Evolutionary conservation across 2,797 vertebrate species (phyloP).

Genomic region (Hafferia zeledoni): DNA sequence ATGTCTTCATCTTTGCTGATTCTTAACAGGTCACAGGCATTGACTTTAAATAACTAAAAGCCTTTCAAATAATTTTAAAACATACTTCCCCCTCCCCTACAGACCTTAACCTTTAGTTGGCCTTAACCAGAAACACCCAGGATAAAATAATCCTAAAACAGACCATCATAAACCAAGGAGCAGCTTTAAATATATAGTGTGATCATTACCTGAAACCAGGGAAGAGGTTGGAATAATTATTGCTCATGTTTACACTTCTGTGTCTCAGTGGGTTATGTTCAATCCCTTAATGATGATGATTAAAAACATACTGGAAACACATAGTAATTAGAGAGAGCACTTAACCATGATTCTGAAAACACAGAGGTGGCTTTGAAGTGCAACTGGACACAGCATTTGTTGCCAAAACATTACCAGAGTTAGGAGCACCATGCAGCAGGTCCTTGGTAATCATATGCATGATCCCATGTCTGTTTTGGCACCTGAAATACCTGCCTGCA

Average conservation of each 20-base stretch:
- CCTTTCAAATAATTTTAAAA: conserved; percentile 38
- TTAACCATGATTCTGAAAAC: not conserved
- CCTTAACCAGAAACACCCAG: not conserved
- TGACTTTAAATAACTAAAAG: conserved; percentile 41
- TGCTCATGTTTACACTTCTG: conserved; percentile 18
- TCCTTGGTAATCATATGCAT: not conserved
- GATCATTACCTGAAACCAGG: conserved; percentile 25
- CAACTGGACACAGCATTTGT: not conserved
- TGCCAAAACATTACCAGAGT: not conserved
- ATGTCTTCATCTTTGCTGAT: conserved; percentile 42
- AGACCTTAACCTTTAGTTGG: conserved; percentile 6
- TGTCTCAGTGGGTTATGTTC: not conserved
- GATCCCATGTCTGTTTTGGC: not conserved
- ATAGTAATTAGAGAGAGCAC: conserved; percentile 27
- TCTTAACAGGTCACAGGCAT: conserved; percentile 11
- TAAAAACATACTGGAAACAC: conserved; percentile 35
- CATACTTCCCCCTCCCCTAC: not conserved
- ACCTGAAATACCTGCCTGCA: not conserved
- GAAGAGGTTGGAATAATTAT: conserved; percentile 40
- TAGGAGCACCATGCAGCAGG: not conserved
- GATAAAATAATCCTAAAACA: not conserved
- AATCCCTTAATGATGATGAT: conserved; percentile 40
- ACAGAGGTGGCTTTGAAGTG: conserved; percentile 47
- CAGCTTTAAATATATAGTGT: not conserved
- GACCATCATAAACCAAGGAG: not conserved